Evolutionary conservation across 2,113 vertebrate species (phyloP).

Genomic region (Pelvicachromis taeniatus): DNA sequence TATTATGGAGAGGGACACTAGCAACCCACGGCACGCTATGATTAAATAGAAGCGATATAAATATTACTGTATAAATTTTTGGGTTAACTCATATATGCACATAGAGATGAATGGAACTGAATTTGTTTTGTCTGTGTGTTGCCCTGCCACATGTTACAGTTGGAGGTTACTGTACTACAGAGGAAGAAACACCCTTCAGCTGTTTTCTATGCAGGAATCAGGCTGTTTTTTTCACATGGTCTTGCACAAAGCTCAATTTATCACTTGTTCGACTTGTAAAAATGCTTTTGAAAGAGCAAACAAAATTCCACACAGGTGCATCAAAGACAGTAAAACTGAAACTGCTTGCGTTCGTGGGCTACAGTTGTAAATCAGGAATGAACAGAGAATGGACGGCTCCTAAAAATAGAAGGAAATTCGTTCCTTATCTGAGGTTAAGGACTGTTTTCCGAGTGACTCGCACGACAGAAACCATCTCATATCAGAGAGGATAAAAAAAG

Average conservation of each 20-base stretch:
- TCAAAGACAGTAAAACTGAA: background rate
- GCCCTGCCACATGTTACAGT: too few relatives aligned
- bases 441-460: background rate
- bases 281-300: background rate
- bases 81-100: background rate
- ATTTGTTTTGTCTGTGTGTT: background rate
- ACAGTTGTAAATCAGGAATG: background rate
- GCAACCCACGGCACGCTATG: accelerated
- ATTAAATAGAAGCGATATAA: too few relatives aligned
- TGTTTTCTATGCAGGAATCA: background rate
- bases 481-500: background rate
- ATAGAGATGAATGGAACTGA: background rate
- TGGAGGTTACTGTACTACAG: background rate
- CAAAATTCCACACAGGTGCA: background rate
- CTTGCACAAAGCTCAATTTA: background rate
- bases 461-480: background rate
- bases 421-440: background rate
- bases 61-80: too few relatives aligned
- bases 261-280: background rate
- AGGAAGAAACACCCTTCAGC: background rate
- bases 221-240: background rate
- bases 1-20: background rate
- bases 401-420: background rate
- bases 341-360: background rate
- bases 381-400: background rate